These are phyloP conservation scores for Babyrousa celebensis DNA, from an alignment of 2,797 vertebrate genomes.

Conservation along the genomic window DNA sequence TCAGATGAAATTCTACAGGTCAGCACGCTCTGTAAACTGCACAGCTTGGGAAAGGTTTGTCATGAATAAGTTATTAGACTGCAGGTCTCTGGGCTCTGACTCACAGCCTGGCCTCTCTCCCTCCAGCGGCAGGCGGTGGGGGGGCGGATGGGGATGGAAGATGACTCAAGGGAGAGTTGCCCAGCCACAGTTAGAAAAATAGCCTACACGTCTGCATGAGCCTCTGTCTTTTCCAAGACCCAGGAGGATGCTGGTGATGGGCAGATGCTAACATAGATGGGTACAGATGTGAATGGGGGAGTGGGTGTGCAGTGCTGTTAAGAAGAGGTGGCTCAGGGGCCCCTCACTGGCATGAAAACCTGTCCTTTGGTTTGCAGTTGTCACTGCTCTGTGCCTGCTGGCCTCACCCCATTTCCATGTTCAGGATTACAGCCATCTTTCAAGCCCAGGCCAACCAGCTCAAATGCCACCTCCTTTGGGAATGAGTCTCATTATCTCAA, in stretches of 20 bases:
- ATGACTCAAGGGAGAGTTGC: background rate
- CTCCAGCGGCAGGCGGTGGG: background rate
- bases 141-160: too few species aligned
- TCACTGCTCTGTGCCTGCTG: background rate
- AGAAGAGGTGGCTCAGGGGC: background rate
- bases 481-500: background rate
- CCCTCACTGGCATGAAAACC: background rate
- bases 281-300: background rate
- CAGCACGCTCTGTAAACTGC: background rate
- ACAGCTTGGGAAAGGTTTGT: background rate
- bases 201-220: background rate
- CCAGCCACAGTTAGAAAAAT: background rate
- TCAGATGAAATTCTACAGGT: background rate
- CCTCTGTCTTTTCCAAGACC: background rate
- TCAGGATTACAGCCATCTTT: background rate
- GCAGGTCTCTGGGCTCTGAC: background rate
- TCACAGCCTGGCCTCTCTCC: background rate
- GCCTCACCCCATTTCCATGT: background rate
- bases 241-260: background rate
- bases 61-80: background rate
- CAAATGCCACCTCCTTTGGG: background rate
- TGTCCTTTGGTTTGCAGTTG: background rate
- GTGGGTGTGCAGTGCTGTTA: rapidly evolving
- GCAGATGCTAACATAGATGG: background rate
- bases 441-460: background rate